phyloP scores from a whole-genome alignment of 2,888 invertebrate genomes.

The Masnerella sp. region DNA sequence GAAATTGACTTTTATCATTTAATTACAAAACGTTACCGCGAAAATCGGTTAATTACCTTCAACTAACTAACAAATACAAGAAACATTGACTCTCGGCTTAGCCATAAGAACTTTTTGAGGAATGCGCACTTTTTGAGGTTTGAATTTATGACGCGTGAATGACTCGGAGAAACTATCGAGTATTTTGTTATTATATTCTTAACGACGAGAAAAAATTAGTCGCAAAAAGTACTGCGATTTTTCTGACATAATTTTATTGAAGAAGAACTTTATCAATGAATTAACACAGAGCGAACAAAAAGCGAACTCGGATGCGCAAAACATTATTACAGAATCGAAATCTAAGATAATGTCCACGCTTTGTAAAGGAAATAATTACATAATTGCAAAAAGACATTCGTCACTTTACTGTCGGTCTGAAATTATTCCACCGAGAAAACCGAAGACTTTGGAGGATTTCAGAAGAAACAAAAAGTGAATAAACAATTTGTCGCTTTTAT shows the following conservation, averaged over 20 bases:
- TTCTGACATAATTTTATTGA: constrained; percentile 43
- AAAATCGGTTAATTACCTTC: constrained; percentile 14
- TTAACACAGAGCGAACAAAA: constrained; percentile 35
- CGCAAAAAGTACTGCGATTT: constrained; percentile 29
- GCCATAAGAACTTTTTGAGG: constrained; percentile 43
- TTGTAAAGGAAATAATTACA: constrained; percentile 22
- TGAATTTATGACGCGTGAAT: constrained; percentile 58
- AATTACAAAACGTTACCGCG: constrained; percentile 2
- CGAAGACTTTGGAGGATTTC: too few relatives aligned
- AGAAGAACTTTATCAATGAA: constrained; percentile 51
- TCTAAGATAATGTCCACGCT: constrained; percentile 26
- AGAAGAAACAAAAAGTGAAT: too few relatives aligned
- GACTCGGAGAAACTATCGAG: constrained; percentile 50
- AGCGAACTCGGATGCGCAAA: constrained; percentile 12
- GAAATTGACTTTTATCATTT: neutral
- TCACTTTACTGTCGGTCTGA: too few relatives aligned
- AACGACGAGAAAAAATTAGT: constrained; percentile 33
- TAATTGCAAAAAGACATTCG: constrained; percentile 14
- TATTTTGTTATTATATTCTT: constrained; percentile 48
- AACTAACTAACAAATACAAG: constrained; percentile 25
- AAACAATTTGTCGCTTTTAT: neutral
- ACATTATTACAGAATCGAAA: constrained; percentile 32
- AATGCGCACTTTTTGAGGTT: constrained; percentile 49
- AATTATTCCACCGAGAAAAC: too few relatives aligned
- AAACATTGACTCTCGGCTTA: constrained; percentile 31